Evolutionary conservation across 2,888 invertebrate genomes (phyloP), one percentile per base, ranked within the genome.

Genomic region (Tenthredo notha): DNA sequence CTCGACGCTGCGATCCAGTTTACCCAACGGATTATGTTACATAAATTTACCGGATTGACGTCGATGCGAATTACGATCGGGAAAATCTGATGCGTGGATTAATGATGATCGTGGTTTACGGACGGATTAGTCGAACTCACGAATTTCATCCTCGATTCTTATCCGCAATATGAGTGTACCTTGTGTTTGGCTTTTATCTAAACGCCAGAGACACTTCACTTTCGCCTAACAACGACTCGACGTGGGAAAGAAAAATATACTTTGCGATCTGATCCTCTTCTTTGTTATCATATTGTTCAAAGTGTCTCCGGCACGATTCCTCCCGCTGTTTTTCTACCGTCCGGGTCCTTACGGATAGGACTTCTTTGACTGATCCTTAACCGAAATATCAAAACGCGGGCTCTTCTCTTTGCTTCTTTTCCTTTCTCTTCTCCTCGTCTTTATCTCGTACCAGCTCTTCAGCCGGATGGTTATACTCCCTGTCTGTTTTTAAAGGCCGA

Each of bases 321-420:
- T 1, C 25, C 78, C 10, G 37, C 37, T 80, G 54, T 29, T 77
- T 77, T 77, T 74, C 54, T 18, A 77, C 54, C 43, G 25, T 29
- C 15, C 18, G 33, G 21, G 43, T 43, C 74, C 77, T 43, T 29
- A 77, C 47, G 29, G 15, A 29, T 40, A 61, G 54, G 33, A 61
- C 78, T 80, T 40, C 61, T 80, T 80, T 61, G 58, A 61, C 58
- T 80, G 78, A 80, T 80, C 61, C 78, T 40, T 29, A 47, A n/a
- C 21, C 78, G 61, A 80, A 80, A 61, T 80, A 80, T 80, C 78
- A 58, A 40, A 80, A 80, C 58, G 21, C 47, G 37, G 1, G 33
- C 25, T 47, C 47, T 1, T 40, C 67, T 47, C 82, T 25, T 43
- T 7, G 37, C 37, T 37, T 47, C 0, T 37, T 78, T 21, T 21